Evolutionary conservation across 2,113 vertebrate species (phyloP), one percentile per base, ranked within the genome.

Genomic region (Marcusenius ussheri): DNA sequence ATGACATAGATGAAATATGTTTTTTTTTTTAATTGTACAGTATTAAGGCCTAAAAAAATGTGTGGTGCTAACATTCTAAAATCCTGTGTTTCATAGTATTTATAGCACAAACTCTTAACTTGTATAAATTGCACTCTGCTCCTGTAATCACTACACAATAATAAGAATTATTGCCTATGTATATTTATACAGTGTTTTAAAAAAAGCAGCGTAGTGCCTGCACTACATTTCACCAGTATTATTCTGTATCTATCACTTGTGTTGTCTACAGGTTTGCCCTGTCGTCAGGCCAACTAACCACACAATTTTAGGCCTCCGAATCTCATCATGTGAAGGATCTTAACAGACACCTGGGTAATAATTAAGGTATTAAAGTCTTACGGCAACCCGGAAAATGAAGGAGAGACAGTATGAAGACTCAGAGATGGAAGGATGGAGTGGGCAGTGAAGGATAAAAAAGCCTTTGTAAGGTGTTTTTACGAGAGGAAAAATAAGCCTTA

Each of bases 21-120:
- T 56, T 97, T 97, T 98, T 90, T 94, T 49, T 49, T 35, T 91
- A 93, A 96, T 97, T 99, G 98, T 99, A 99, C 98, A 99, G 98
- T 99, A 97, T 97, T 98, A 98, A 98, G 98, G 98, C 98, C 98
- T 99, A 98, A 98, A 98, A 21, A 97, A 97, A 98, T 97, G 98
- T 99, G 98, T 99, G 98, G 98, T 99, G 99, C 98, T 96, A 98
- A 96, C 98, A 98, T 97, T 97, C 97, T 97, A 96, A 97, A 95
- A 97, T 95, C 97, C 97, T 96, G 97, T 99, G 97, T 99, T 99
- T 97, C 97, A 99, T 99, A 99, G 98, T 99, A 98, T 99, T 99
- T 99, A 99, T 99, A 99, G 98, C 98, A 99, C 98, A 99, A 97
- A 99, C 97, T 98, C 98, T 97, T 98, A 97, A 98, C 98, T 97